A percentile compares a stretch with the other conserved stretches of the same genome.
Conservation (phyloP, 1,140 invertebrate species). For the Aphis gossypii region DNA sequence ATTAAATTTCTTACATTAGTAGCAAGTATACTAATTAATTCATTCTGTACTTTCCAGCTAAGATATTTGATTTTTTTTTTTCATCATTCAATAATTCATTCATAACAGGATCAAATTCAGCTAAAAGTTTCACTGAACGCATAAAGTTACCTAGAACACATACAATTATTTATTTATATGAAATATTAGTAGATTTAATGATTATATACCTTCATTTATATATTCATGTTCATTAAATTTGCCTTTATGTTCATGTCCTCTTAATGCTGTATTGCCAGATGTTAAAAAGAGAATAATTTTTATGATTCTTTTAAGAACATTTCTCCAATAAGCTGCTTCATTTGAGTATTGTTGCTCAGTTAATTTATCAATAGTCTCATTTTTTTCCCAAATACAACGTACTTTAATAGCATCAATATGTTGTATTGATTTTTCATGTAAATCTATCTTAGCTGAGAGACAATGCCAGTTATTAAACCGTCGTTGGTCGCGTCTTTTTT, state of each 20-base stretch:
- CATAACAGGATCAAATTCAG: no score
- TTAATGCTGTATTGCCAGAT: background rate
- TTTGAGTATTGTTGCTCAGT: background rate
- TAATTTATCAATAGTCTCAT: background rate
- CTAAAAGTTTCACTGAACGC: no score
- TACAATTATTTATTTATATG: background rate
- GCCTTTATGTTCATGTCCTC: slow-evolving; percentile 25
- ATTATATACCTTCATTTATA: slow-evolving; percentile 1
- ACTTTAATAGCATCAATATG: background rate
- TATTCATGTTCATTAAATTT: background rate
- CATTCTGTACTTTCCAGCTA: no score
- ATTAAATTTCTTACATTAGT: no score
- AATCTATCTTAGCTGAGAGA: no score
- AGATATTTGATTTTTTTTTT: no score
- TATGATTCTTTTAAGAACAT: background rate
- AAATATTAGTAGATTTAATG: background rate
- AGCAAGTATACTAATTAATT: no score
- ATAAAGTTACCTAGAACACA: no score
- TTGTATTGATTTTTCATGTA: no score
- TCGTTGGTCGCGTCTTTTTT: slow-evolving; percentile 35
- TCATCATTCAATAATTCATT: no score
- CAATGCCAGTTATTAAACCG: background rate
- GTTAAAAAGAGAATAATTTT: slow-evolving; percentile 14
- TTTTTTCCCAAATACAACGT: background rate
- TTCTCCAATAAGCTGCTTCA: background rate